Evolutionary conservation across 2,797 vertebrate species (phyloP), one percentile per base, ranked within the genome.

Genomic region (Sebastes kiyomatsui): DNA sequence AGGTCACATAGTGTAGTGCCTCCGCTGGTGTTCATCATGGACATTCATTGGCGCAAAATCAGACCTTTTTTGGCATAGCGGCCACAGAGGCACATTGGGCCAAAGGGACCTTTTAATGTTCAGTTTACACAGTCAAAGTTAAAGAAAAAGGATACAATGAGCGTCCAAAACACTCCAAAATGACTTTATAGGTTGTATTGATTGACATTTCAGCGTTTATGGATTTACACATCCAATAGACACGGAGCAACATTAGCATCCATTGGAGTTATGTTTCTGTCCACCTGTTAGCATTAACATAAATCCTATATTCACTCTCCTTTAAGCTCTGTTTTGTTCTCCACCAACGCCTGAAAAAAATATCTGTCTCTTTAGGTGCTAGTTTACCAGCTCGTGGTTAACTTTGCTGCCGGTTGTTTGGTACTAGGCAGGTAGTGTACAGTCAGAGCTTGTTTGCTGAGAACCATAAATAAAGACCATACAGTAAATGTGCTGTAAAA

Each of bases 101-200:
- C 35, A 16, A 42, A 42, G 42, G 38, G 4, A 25, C 7, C 16
- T 38, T 64, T 2, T 1, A 0, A 5, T 25, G 1, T 16, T 16
- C 38, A 42, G 38, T 6, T 25, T 6, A 22, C n/a, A 42, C 7
- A 38, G 25, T 33, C 10, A 30, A 30, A 42, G 3, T 18, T 46
- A 8, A 66, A 10, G 23, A 60, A 7, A 42, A 42, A 0, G 58
- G 23, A 25, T 20, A 65, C 2, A 4, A 38, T 38, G 62, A 3
- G 33, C 16, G 3, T 49, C n/a, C 5, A 64, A 65, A 25, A 65
- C 13, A 28, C 56, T 7, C 6, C 14, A 28, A 16, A 58, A 28
- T 16, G 4, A 58, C 25, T 56, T 9, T 42, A 42, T 42, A 42
- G 38, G 38, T 42, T 42, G 38, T 42, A 14, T 16, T 16, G 13